These are phyloP conservation scores for Threskiornis aethiopicus DNA, from an alignment of 2,797 vertebrate species.

Conservation along the genomic window DNA sequence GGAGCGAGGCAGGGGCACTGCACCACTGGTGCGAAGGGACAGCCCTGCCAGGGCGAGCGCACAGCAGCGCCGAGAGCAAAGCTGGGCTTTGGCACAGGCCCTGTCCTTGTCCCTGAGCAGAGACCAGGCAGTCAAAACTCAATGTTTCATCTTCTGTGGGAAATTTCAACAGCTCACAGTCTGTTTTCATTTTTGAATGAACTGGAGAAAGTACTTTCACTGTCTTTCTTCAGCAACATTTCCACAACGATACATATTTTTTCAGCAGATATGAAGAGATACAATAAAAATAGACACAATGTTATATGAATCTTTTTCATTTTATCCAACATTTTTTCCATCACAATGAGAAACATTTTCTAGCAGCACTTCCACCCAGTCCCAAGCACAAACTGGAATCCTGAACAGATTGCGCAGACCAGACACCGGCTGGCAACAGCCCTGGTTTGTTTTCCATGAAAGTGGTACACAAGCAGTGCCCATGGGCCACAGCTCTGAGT, in stretches of 20 bases:
- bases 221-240: neutral
- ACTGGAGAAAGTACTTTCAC: no score
- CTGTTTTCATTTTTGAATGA: neutral
- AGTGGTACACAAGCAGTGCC: accelerated
- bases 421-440: neutral
- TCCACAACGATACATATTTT: neutral
- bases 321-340: neutral
- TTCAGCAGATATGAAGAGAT: neutral
- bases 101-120: accelerated
- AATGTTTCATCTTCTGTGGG: neutral
- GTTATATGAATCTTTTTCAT: neutral
- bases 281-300: neutral
- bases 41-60: neutral
- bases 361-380: neutral
- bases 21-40: neutral
- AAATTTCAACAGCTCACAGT: neutral
- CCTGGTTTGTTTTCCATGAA: neutral
- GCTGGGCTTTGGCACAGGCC: neutral
- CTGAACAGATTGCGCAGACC: neutral
- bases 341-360: neutral
- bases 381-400: neutral
- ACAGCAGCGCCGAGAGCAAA: accelerated
- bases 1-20: no score
- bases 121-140: neutral
- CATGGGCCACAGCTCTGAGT: accelerated